These are phyloP conservation scores for Selenia dentaria DNA, from an alignment of 2,888 invertebrate species.

Conservation along the genomic window DNA sequence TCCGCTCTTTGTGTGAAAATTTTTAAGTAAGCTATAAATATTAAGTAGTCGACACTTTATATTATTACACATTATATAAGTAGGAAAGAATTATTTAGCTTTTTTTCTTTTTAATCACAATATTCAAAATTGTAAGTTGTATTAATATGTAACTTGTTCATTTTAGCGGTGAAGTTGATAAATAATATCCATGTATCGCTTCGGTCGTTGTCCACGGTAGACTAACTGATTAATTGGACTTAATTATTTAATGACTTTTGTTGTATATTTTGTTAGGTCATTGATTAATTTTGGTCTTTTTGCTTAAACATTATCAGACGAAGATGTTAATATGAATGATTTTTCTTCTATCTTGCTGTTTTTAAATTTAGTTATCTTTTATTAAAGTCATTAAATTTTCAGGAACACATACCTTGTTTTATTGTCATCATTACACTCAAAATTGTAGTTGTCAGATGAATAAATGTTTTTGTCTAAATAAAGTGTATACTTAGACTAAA, in stretches of 20 bases:
- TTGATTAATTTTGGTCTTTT: slow-evolving; percentile 83
- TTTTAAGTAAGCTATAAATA: slow-evolving; percentile 79
- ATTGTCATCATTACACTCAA: slow-evolving; percentile 45
- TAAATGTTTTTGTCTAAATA: too few species aligned
- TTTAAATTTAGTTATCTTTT: slow-evolving; percentile 84
- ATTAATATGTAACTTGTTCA: slow-evolving; percentile 79
- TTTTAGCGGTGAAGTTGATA: slow-evolving; percentile 74
- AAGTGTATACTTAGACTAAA: too few species aligned
- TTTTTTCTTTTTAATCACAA: slow-evolving; percentile 81
- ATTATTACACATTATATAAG: slow-evolving; percentile 84
- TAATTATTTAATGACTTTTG: slow-evolving; percentile 84
- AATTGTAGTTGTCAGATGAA: too few species aligned
- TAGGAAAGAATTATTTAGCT: slow-evolving; percentile 84
- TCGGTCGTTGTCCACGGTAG: slow-evolving; percentile 66
- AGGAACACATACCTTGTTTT: slow-evolving; percentile 68
- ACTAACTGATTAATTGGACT: slow-evolving; percentile 76
- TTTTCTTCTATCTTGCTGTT: slow-evolving; percentile 82
- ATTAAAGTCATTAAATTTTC: slow-evolving; percentile 85
- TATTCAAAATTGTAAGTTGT: slow-evolving; percentile 84
- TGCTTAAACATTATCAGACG: slow-evolving; percentile 76
- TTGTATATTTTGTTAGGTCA: slow-evolving; percentile 85
- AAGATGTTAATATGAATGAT: slow-evolving; percentile 80
- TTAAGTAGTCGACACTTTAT: slow-evolving; percentile 84
- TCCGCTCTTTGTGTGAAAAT: slow-evolving; percentile 79
- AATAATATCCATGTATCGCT: slow-evolving; percentile 64